These are phyloP conservation scores for Nibea albiflora DNA, from an alignment of 2,113 vertebrate species.

Conservation along the genomic window DNA sequence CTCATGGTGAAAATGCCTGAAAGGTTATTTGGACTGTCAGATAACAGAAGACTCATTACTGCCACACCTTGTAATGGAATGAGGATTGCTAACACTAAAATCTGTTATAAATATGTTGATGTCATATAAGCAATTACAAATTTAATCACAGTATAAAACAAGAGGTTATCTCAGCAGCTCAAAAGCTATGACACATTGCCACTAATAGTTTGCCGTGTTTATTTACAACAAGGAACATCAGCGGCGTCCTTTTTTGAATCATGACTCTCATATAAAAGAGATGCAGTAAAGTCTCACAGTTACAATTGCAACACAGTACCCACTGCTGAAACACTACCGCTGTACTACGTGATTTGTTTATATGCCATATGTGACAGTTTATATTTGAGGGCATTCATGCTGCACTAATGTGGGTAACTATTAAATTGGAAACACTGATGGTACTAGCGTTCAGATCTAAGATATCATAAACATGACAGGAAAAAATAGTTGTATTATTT, in stretches of 20 bases:
- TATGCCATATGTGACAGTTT: not conserved
- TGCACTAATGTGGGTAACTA: not conserved
- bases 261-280: slow-evolving; percentile 20
- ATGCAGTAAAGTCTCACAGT: not conserved
- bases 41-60: too few relatives aligned
- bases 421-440: not conserved
- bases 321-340: not conserved
- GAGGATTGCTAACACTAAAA: not conserved
- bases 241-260: slow-evolving; percentile 14
- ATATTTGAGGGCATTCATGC: slow-evolving; percentile 1
- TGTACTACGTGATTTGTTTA: not conserved
- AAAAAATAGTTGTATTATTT: slow-evolving; percentile 18
- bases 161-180: slow-evolving; percentile 18
- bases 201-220: slow-evolving; percentile 28
- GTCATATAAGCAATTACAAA: slow-evolving; percentile 19
- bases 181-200: slow-evolving; percentile 16
- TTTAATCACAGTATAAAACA: slow-evolving; percentile 21
- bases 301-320: not conserved
- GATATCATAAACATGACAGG: not conserved
- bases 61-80: not conserved
- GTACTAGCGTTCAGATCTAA: not conserved
- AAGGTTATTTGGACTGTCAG: not conserved
- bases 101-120: slow-evolving; percentile 5
- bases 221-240: slow-evolving; percentile 28
- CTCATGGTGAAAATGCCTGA: not conserved